Conservation (phyloP, 2,113 vertebrate genomes). For the Prionailurus bengalensis region DNA sequence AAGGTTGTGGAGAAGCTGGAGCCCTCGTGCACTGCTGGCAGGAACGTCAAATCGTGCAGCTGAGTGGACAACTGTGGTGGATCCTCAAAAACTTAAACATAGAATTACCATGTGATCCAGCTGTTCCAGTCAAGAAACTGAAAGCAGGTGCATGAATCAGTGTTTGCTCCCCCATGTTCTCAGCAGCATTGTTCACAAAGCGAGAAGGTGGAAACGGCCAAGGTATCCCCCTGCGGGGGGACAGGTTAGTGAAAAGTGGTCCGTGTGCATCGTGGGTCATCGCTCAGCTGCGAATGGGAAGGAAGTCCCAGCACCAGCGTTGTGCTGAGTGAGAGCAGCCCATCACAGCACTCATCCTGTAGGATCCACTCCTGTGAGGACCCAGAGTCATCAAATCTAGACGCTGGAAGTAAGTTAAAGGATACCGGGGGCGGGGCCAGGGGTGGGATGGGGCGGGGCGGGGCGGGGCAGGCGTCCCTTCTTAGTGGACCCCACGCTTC, state of each 20-base stretch:
- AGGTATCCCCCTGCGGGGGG: accelerated
- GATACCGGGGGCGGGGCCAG: accelerated
- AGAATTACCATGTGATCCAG: accelerated
- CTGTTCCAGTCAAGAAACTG: not conserved
- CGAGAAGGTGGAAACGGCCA: not conserved
- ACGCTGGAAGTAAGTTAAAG: not conserved
- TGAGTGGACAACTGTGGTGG: not conserved
- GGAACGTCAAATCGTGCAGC: accelerated
- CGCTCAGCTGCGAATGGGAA: too few species aligned
- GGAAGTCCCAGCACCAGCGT: not conserved
- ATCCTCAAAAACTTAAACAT: not conserved
- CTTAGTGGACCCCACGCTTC: not conserved
- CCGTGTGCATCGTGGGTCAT: accelerated
- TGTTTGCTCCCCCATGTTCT: accelerated
- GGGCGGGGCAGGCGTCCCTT: accelerated
- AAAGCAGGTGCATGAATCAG: not conserved
- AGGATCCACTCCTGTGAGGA: accelerated
- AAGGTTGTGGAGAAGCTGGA: accelerated
- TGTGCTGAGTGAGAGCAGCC: not conserved
- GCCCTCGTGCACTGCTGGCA: accelerated
- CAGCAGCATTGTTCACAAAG: accelerated
- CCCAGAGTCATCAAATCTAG: accelerated
- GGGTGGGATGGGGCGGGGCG: too few species aligned
- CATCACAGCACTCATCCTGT: accelerated
- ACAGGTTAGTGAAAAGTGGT: accelerated